These are phyloP conservation scores for Nerophis ophidion DNA, from an alignment of 2,113 vertebrate genomes.

Conservation along the genomic window DNA sequence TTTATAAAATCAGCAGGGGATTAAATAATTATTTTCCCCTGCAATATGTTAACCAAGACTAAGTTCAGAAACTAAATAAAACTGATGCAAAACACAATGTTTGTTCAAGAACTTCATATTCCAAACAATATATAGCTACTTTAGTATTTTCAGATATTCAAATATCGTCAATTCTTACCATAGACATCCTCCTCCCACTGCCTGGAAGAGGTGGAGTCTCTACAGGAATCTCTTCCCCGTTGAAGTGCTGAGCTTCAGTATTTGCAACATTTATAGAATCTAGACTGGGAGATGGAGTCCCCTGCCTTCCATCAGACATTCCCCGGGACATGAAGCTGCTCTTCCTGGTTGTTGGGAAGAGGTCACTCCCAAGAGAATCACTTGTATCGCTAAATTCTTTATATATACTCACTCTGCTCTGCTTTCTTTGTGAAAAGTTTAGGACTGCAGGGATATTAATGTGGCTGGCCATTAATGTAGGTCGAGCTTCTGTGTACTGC, in stretches of 20 bases:
- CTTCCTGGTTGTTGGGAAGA: conserved; percentile 69
- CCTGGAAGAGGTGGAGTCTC: conserved; percentile 70
- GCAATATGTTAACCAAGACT: no score
- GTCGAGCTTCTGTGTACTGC: conserved; percentile 38
- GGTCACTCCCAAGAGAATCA: conserved; percentile 72
- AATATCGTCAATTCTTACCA: conserved; percentile 68
- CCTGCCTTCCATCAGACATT: conserved; percentile 71
- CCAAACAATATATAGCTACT: no score
- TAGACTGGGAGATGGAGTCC: conserved; percentile 66
- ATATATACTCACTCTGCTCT: conserved; percentile 66
- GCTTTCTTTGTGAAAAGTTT: conserved; percentile 59
- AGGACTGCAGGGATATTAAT: conserved; percentile 63
- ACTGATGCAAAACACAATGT: no score
- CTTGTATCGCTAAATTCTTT: conserved; percentile 74
- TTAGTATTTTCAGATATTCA: no score
- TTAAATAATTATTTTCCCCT: no score
- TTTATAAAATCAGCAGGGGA: no score
- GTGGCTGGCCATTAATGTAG: conserved; percentile 53
- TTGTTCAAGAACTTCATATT: no score
- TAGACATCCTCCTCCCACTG: conserved; percentile 79
- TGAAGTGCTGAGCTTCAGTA: conserved; percentile 58
- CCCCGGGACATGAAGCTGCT: conserved; percentile 80
- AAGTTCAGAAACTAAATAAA: no score
- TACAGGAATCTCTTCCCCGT: conserved; percentile 62
- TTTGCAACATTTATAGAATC: conserved; percentile 64